Evolutionary conservation across 1,140 invertebrate genomes (phyloP), one percentile per base, ranked within the genome.

Genomic region (Bombus cullumanus): DNA sequence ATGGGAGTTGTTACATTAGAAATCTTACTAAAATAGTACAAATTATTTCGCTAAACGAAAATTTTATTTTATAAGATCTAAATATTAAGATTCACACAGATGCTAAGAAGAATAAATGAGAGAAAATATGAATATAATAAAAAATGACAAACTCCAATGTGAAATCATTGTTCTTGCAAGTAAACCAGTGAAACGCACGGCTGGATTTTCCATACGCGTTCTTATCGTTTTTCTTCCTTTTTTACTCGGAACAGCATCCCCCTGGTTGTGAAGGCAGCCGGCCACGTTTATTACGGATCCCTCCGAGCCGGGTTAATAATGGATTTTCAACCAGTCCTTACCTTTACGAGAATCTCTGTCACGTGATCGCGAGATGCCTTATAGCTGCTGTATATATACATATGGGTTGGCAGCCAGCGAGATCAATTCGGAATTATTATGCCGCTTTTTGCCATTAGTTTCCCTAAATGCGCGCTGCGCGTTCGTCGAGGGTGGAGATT

Each of bases 291-390:
- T 93, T 92, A 90, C 89, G 78, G 75, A 83, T 85, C 87, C 83
- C 85, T 83, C 82, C 83, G 83, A 80, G 90, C 71, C 83, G 89
- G 92, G 88, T 93, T 93, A 94, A 94, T 94, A 94, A 94, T 94
- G 92, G 91, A 94, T 94, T 94, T 94, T 93, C 92, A 94, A 94
- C 90, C 89, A 85, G 92, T 94, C 86, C 88, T 93, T 94, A 89
- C 92, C 92, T 94, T 94, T 94, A 93, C 90, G 92, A 94, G 91
- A 93, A 92, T 86, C 88, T 90, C 87, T 78, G 80, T 92, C 91
- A 92, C 88, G 91, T 81, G 91, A 93, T 81, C 91, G 86, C 89
- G 83, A 77, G 75, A 90, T 87, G 91, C 77, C 92, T 92, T 64
- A 78, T 41, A 92, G 81, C 89, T 93, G 86, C 92, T 92, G 92